Base-by-base conservation (phyloP, 2,888 invertebrate genomes). In the Oscheius myriophilus region DNA sequence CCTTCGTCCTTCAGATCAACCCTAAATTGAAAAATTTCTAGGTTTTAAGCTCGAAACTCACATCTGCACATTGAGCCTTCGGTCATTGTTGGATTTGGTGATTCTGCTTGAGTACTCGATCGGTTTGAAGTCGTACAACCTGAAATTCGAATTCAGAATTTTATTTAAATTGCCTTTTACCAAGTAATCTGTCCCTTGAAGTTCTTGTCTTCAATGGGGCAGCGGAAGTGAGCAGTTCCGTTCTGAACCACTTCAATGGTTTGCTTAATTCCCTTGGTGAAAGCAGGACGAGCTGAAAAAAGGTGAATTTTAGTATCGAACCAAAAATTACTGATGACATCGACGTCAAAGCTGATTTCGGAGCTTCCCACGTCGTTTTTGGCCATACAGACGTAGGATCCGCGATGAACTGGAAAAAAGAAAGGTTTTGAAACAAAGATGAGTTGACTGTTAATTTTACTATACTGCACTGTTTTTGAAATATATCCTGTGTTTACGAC, bases 231-330 rank as follows among this genome's bases (percentile, higher is more conserved):
- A 1, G 88, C 82, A 7, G 87, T 83, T 55, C 87, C 84, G 33
- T 87, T 87, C 41, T 86, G 84, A 41, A 85, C 84, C 4, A 88
- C 87, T 63, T 86, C 87, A 26, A 87, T 78, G 11, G 82, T 76
- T 25, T 84, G 77, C 26, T 81, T 80, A 53, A 81, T 72, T n/a
- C 79, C 76, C 58, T 79, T 81, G 41, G 84, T 81, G 26, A 87
- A 81, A 16, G 88, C 87, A 0, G 91, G 90, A 0, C 90, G 89
- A 0, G 89, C 90, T 91, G 81, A 46, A 86, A 84, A 62, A 52
- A n/a, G n/a, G n/a, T 14, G n/a, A 3, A 11, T 59, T 25, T n/a
- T 41, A 25, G 43, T 11, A 25, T 18, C 1, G 14, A 4, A 45
- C 4, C 51, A 59, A 46, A 2, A 66, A 70, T 52, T 41, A 89